These are phyloP conservation scores for Platichthys flesus DNA, from an alignment of 2,113 vertebrate genomes.

Conservation along the genomic window DNA sequence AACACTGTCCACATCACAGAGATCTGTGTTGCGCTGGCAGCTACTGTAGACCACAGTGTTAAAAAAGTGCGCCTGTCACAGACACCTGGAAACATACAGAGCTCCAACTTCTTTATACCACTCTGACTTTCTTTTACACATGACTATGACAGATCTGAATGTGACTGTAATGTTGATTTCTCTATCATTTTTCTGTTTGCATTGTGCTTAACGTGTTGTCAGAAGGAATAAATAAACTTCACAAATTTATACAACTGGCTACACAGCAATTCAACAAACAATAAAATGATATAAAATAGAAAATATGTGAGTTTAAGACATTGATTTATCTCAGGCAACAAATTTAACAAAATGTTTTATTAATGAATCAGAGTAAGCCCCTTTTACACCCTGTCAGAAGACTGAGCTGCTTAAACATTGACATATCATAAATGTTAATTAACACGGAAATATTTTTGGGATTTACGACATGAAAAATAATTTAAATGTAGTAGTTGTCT, in stretches of 20 bases:
- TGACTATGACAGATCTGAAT: background rate
- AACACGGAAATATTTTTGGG: background rate
- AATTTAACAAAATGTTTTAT: background rate
- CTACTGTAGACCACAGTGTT: slow-evolving; percentile 20
- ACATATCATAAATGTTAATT: too few relatives aligned
- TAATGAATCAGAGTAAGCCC: too few relatives aligned
- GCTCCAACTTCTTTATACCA: background rate
- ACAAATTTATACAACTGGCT: background rate
- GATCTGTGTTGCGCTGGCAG: slow-evolving; percentile 14
- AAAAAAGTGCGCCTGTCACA: background rate
- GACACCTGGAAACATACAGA: background rate
- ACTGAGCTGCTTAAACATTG: too few relatives aligned
- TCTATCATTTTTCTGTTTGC: background rate
- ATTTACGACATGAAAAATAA: background rate
- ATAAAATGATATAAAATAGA: background rate
- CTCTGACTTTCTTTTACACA: background rate
- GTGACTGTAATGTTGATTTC: background rate
- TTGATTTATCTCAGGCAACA: background rate
- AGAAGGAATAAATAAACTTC: too few relatives aligned
- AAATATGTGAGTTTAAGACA: background rate
- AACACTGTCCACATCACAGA: slow-evolving; percentile 48
- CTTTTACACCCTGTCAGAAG: too few relatives aligned
- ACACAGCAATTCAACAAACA: background rate
- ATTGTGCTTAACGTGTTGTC: too few relatives aligned
- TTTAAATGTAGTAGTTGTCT: too few relatives aligned